Evolutionary conservation across 2,888 invertebrate species (phyloP), one percentile per base, ranked within the genome.

Genomic region (Habrosyne pyritoides): DNA sequence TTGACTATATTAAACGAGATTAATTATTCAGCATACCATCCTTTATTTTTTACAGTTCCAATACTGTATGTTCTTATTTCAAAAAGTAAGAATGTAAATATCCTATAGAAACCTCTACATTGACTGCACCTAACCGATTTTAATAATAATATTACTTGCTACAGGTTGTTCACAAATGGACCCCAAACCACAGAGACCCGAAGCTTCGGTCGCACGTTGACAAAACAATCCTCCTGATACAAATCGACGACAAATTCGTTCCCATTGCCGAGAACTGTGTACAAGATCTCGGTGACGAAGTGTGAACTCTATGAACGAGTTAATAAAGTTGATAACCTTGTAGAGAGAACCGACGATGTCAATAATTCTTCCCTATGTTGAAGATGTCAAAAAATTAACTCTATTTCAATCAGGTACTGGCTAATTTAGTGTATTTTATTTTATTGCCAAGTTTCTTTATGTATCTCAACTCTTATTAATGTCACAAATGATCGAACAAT

Each of bases 251-350:
- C 73, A 96, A 95, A 76, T 98, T 95, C 87, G 98, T 99, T 60
- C 98, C 99, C 14, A 97, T 99, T 53, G 97, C 97, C 0, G 98
- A 99, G 84, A 94, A 94, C 75, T 98, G 98, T 59, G 96, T 98
- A 6, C 95, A 96, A 64, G 95, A 96, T 83, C 89, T 96, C 59
- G 95, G 95, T 53, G 95, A 95, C 55, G 96, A 96, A 83, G 94
- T 94, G 12, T 91, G 76, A 83, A 72, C 63, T 42, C 53, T 53
- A 59, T 14, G 18, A 24, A 26, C 10, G 14, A 52, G 64, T 53
- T 58, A 46, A 58, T 53, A 61, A 52, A 42, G 53, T 50, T 46
- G 42, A 50, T 58, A 49, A 49, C 26, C 14, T 22, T 10, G 6
- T 2, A 48, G 24, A 10, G 12, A 22, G 24, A n/a, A 24, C 14